phyloP scores from a whole-genome alignment of 1,140 invertebrate species.

The Hylaeus anthracinus region DNA sequence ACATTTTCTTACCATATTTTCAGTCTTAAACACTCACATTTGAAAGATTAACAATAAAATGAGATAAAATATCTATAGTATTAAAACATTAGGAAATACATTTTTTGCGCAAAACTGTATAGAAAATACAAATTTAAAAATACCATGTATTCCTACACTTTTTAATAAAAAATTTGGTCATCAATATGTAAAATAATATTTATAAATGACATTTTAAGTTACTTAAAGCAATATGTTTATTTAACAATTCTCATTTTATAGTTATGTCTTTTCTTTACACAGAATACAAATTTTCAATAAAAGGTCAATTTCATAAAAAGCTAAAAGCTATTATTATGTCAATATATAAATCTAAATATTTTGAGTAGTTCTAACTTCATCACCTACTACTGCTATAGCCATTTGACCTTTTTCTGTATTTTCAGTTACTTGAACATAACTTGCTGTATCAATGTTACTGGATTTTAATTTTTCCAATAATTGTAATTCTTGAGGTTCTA shows the following conservation, averaged over 20 bases:
- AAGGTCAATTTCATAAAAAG: neutral
- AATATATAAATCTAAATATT: slow-evolving; percentile 36
- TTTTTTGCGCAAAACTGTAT: neutral
- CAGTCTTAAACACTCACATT: slow-evolving; percentile 1
- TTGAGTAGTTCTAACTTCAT: slow-evolving; percentile 66
- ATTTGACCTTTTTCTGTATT: slow-evolving; percentile 75
- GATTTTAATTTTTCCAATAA: slow-evolving; percentile 83
- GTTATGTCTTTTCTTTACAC: neutral
- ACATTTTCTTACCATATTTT: slow-evolving; percentile 14
- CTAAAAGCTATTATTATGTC: neutral
- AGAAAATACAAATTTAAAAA: neutral
- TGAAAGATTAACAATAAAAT: neutral
- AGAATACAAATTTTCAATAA: neutral
- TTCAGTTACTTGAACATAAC: slow-evolving; percentile 83
- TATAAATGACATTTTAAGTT: slow-evolving; percentile 19
- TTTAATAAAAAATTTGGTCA: neutral
- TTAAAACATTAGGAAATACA: neutral
- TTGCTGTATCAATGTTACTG: slow-evolving; percentile 73
- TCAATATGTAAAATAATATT: slow-evolving; percentile 10
- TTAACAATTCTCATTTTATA: neutral
- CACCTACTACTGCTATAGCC: slow-evolving; percentile 65
- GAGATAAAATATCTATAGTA: neutral
- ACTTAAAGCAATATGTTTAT: slow-evolving; percentile 4
- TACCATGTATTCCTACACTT: neutral
- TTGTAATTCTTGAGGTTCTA: slow-evolving; percentile 83